Base-by-base conservation (phyloP, 1,140 invertebrate genomes). In the Macrobrachium nipponense region DNA sequence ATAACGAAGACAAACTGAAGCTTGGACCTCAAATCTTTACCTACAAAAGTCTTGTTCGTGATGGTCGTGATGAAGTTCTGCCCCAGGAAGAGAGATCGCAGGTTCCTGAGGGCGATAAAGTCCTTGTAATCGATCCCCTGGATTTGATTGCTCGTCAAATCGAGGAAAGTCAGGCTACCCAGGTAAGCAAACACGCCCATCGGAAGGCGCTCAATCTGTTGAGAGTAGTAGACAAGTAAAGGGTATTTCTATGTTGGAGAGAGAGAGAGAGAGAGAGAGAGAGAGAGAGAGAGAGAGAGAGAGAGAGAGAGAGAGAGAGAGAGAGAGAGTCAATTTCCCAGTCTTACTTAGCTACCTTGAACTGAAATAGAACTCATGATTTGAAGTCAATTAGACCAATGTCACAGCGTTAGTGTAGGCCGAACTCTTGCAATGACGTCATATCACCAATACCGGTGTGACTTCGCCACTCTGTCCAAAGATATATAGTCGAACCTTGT, bases 101-200 rank as follows among this genome's bases (percentile, higher is more conserved):
- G 89, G 8, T 92, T 91, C 20, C 68, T 88, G 7, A 94, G 87
- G 43, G 93, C 91, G 2, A 89, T 85, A 86, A 94, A 94, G 20
- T 93, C 92, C 3, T 90, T 86, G 0, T 90, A 89, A 72, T 60
- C 18, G 64, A 91, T 91, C 89, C 90, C 87, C 20, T 89, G 89
- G 59, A 94, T 92, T 88, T 92, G 92, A 88, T 94, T 94, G 89
- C 91, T 92, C 36, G 93, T 93, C 20, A 94, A 88, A 68, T 94
- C 91, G 44, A 94, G 90, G 17, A 92, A 92, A 44, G 93, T 92
- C 70, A 94, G 89, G 27, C 82, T 81, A 2, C 58, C 36, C 20
- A 86, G 78, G 61, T 85, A 73, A 3, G 82, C 66, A 27, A 89
- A 83, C n/a, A 87, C 64, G 7, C 64, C 70, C 8, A 68, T 70